Conservation (phyloP, 2,888 invertebrate species). For the Salpingus planirostris region DNA sequence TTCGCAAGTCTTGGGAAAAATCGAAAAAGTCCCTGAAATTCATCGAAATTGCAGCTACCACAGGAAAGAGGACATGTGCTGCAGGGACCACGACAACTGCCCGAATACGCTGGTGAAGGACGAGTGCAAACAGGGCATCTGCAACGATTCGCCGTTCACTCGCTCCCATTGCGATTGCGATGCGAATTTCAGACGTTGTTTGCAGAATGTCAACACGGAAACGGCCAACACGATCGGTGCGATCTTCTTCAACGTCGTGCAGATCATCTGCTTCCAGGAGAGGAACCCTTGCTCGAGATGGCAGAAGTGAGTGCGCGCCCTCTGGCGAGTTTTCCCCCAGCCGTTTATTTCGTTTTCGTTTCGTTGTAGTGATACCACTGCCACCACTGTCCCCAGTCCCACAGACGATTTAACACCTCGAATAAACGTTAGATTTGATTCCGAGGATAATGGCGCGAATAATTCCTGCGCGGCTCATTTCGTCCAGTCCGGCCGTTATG, state of each 20-base stretch:
- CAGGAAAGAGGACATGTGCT: conserved; percentile 59
- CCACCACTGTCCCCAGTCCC: conserved; percentile 12
- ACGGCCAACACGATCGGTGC: conserved; percentile 65
- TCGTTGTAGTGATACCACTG: conserved; percentile 12
- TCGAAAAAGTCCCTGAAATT: too few species aligned
- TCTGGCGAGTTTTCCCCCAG: conserved; percentile 1
- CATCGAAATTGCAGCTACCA: too few species aligned
- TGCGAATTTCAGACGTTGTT: conserved; percentile 58
- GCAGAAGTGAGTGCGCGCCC: conserved; percentile 46
- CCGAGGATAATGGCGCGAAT: too few species aligned
- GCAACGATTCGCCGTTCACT: conserved; percentile 60
- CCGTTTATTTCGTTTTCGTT: conserved; percentile 10
- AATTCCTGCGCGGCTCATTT: too few species aligned
- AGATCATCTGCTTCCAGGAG: conserved; percentile 63
- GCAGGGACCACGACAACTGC: conserved; percentile 66
- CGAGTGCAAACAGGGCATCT: conserved; percentile 54
- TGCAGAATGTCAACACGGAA: conserved; percentile 56
- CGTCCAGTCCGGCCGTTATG: conserved; percentile 11
- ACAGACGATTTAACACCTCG: too few species aligned
- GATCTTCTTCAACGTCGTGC: conserved; percentile 66
- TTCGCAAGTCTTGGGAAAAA: too few species aligned
- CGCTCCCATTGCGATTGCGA: conserved; percentile 71
- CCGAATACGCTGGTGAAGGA: conserved; percentile 50
- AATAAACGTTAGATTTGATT: too few species aligned
- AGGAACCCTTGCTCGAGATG: conserved; percentile 53